These are phyloP conservation scores for Ctenomys sociabilis DNA, from an alignment of 2,113 vertebrate genomes.

Conservation along the genomic window DNA sequence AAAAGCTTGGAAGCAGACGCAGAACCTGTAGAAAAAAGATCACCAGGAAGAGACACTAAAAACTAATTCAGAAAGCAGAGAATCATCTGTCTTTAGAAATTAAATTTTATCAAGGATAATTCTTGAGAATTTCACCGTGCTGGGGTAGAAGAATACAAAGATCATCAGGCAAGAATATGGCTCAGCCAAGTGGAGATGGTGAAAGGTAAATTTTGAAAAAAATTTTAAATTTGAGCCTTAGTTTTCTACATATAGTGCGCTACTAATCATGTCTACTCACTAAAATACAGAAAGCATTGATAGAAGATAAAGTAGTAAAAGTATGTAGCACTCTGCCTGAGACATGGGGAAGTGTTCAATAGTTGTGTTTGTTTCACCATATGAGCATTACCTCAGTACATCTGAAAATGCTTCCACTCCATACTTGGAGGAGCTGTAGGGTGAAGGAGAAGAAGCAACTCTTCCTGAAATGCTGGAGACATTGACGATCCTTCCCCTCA, in stretches of 20 bases:
- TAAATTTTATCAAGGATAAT: not conserved
- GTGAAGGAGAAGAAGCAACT: conserved; percentile 71
- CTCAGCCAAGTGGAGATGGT: not conserved
- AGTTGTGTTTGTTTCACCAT: conserved; percentile 38
- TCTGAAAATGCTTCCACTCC: conserved; percentile 88
- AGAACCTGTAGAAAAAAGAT: not conserved
- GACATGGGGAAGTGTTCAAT: not conserved
- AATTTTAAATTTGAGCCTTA: not conserved
- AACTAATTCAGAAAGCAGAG: not conserved
- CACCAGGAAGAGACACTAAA: not conserved
- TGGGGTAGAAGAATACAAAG: not conserved
- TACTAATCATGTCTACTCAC: not conserved
- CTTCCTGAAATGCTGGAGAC: conserved; percentile 84
- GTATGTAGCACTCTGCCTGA: not conserved
- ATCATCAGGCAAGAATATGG: not conserved
- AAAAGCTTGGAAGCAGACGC: not conserved
- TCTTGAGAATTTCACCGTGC: not conserved
- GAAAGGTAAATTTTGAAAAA: not conserved
- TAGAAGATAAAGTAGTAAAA: not conserved
- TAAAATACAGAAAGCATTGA: not conserved
- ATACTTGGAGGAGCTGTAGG: conserved; percentile 84
- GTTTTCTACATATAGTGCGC: not conserved
- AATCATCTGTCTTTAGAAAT: not conserved
- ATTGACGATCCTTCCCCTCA: conserved; percentile 84
- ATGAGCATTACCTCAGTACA: conserved; percentile 82